Base-by-base conservation (phyloP, 2,113 vertebrate genomes). In the Cyprinodon variegatus region DNA sequence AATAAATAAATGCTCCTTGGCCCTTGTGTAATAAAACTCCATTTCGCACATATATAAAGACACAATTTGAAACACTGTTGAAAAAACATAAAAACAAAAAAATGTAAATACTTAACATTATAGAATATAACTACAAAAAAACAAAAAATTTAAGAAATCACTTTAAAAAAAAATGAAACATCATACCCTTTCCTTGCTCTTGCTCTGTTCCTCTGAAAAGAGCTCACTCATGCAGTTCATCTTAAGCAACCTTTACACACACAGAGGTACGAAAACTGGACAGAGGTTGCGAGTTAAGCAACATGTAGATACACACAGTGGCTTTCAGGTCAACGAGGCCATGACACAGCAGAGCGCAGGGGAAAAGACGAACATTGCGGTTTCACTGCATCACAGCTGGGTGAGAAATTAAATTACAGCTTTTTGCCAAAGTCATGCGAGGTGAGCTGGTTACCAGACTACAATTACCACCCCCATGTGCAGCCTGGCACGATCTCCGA, bases 261-360 rank as follows among this genome's bases (percentile, higher is more conserved):
- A 22, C 39, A 43, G 43, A n/a, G 50, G 39, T 11, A 13, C 60
- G 60, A 63, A 72, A 39, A 61, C 3, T 86, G 79, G 29, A 68
- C 89, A 89, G 80, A 85, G 89, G 82, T 87, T 69, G 70, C 11
- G 37, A 48, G 83, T 89, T 92, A 61, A 40, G 79, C 48, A 92
- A 92, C 7, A 59, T 38, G 48, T 59, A 79, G 36, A 83, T 87
- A 61, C 9, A 10, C 71, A 75, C 39, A 71, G 74, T 87, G 83
- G 85, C 3, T 20, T 62, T 70, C 4, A 64, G 41, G 15, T 22
- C 11, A 14, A 46, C 37, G 3, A 0, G 53, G 17, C 8, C 17
- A 17, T 83, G 76, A 86, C 77, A 65, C 63, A 76, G 81, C 83
- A 81, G 15, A 66, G 4, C 0, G 1, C 0, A 10, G 20, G 37